Base-by-base conservation (phyloP, 2,888 invertebrate genomes). In the Bellardia pandia region DNA sequence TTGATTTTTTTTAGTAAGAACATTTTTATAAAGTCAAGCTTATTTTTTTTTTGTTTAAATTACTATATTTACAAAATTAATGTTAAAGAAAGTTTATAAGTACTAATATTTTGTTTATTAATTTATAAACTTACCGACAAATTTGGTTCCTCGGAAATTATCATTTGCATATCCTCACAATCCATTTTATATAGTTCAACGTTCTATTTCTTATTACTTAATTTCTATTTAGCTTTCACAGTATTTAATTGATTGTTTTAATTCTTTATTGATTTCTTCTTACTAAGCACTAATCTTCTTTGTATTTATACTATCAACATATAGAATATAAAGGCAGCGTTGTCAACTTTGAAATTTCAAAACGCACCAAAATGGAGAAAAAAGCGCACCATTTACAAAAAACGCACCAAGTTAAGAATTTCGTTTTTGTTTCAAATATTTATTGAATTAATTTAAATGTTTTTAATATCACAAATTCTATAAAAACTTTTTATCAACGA, bases 151-250 rank as follows among this genome's bases (percentile, higher is more conserved):
- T 93, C 93, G 0, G 92, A 88, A 64, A 93, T 92, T 68, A 92
- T 91, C 92, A 91, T 91, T 85, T 91, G 91, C 89, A 93, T 93
- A 85, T 93, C 93, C 66, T 93, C 92, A 79, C 92, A 92, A 89
- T 93, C 93, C 93, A 93, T 93, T 71, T 45, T 76, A 30, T 51
- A 48, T 82, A 51, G 14, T 51, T 51, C 5, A 51, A 14, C 3
- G 14, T 23, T 53, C 51, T 51, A 1, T 48, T 33, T 8, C 13
- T 51, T 51, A 51, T 37, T 53, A 30, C 37, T 37, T 37, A 23
- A 7, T 23, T 66, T n/a, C 7, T 71, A 45, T 51, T 58, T 48
- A 33, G 11, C 3, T 16, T 1, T 33, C 11, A 60, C 30, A 56
- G 9, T 23, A 30, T 45, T n/a, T n/a, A n/a, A n/a, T n/a, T 33